Conservation (phyloP, 2,113 vertebrate species). For the Eleginops maclovinus region DNA sequence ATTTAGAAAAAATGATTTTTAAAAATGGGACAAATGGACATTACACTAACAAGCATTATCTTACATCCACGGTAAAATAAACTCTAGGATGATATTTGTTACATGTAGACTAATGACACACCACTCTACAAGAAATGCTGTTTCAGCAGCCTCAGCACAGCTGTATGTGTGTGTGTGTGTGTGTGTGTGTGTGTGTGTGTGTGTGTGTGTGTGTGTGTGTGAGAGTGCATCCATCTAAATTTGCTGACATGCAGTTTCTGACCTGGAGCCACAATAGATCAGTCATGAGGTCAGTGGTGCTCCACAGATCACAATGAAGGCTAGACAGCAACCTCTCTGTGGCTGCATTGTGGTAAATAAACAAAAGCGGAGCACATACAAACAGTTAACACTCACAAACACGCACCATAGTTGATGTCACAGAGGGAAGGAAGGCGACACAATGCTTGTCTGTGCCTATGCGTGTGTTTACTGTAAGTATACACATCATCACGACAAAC, state of each 20-base stretch:
- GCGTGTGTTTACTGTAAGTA: too few species aligned
- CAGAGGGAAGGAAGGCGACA: too few species aligned
- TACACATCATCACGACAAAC: too few species aligned
- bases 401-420: neutral
- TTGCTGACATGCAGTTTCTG: constrained; percentile 52
- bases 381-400: neutral
- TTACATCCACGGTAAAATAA: neutral
- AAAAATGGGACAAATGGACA: neutral
- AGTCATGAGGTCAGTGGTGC: neutral
- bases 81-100: neutral
- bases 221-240: constrained; percentile 8
- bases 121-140: constrained; percentile 14
- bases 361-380: constrained; percentile 22
- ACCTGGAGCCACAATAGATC: constrained; percentile 17
- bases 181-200: constrained; percentile 7
- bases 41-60: neutral
- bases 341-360: neutral
- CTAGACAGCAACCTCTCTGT: neutral
- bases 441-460: too few species aligned
- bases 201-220: neutral
- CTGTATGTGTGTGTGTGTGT: neutral
- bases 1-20: neutral
- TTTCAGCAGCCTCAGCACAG: constrained; percentile 40
- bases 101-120: neutral
- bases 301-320: constrained; percentile 11